Evolutionary conservation across 2,797 vertebrate genomes (phyloP), one percentile per base, ranked within the genome.

Genomic region (Saguinus oedipus): DNA sequence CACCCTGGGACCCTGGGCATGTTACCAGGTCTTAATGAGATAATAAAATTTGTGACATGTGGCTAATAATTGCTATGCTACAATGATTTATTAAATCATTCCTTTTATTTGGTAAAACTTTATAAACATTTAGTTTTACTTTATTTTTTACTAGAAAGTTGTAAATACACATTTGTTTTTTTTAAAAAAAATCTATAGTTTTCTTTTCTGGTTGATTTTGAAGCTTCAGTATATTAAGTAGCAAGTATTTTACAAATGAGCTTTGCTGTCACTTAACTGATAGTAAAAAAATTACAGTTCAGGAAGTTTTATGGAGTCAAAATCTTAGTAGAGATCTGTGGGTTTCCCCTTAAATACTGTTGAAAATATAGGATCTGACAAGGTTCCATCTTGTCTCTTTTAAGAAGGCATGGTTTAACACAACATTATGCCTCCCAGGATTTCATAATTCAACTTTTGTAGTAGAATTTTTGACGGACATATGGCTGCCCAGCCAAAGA

Each of bases 141-240:
- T 53, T n/a, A 19, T 7, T 74, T 78, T 89, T n/a, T 4, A 57
- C 42, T 86, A 75, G 50, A 44, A 84, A 75, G 20, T 88, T 11
- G 90, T 84, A 55, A 72, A 78, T 9, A 82, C 1, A 76, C 14
- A 79, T 90, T 85, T 81, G 5, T 78, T 75, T 94, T 94, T 76
- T 2, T 13, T 7, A 74, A 91, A 93, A 93, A 93, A 93, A 59
- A 82, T n/a, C 14, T 48, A 20, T 48, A 88, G 10, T 19, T 89
- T 93, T 82, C n/a, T 89, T 93, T 82, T 30, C n/a, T 94, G 50
- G 33, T 48, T 87, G 53, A 78, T 50, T 64, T 94, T 90, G 30
- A 48, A 59, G 30, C 86, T 96, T 90, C 33, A 93, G 22, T 55
- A 19, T 7, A 42, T 42, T 64, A 36, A 50, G 9, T 80, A 64